Conservation (phyloP, 2,113 vertebrate genomes). For the Odobenus rosmarus region DNA sequence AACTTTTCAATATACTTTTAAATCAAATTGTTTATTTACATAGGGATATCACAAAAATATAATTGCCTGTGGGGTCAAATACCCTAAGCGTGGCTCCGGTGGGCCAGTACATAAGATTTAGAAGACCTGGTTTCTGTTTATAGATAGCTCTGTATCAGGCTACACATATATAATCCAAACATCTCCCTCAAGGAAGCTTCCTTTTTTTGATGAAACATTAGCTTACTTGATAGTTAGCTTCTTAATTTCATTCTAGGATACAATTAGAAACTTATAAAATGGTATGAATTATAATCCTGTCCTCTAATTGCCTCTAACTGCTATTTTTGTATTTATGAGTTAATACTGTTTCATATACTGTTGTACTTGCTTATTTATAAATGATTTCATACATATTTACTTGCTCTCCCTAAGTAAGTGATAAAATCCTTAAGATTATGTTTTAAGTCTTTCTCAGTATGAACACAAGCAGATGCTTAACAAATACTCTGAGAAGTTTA, state of each 20-base stretch:
- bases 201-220: background rate
- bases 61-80: background rate
- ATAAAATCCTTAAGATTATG: background rate
- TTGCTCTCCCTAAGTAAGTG: background rate
- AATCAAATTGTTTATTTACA: background rate
- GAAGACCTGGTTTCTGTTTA: background rate
- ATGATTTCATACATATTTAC: slow-evolving; percentile 10
- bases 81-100: background rate
- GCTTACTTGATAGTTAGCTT: background rate
- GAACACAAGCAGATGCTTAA: background rate
- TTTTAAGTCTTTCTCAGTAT: slow-evolving; percentile 24
- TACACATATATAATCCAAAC: background rate
- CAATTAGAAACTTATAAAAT: background rate
- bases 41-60: background rate
- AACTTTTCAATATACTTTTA: background rate
- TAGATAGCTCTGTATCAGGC: background rate
- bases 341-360: background rate
- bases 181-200: background rate
- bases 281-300: background rate
- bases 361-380: background rate
- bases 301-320: background rate
- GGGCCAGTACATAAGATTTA: background rate
- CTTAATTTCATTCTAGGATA: background rate
- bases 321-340: background rate
- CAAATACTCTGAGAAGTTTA: background rate